Evolutionary conservation across 92 coral and sea anemone genomes (phyloP).

Genomic region (Palythoa grandiflora): DNA sequence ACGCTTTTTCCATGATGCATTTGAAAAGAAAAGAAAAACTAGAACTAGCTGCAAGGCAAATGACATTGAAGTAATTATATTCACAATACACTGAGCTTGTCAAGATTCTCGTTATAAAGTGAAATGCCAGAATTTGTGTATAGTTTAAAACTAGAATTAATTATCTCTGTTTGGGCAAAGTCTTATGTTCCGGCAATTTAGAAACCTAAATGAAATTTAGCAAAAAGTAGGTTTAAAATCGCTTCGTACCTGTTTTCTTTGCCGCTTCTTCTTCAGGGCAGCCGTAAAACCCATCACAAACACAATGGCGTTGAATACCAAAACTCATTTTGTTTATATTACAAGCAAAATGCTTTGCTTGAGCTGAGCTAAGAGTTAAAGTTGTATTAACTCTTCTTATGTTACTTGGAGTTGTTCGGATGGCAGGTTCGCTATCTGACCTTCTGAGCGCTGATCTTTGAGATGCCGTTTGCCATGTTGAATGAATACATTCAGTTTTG

Average conservation of each 20-base stretch:
- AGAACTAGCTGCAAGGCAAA: neutral
- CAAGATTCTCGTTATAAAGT: too few relatives aligned
- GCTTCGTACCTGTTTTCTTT: slow-evolving; percentile 26
- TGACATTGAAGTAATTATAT: neutral
- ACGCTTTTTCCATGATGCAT: neutral
- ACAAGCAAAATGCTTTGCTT: slow-evolving; percentile 36
- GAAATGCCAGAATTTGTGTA: too few relatives aligned
- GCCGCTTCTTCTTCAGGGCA: slow-evolving; percentile 40
- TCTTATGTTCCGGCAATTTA: neutral
- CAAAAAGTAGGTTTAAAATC: neutral
- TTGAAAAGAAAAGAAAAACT: neutral
- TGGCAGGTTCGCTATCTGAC: slow-evolving; percentile 40
- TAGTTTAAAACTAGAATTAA: too few relatives aligned
- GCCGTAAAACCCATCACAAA: slow-evolving; percentile 40
- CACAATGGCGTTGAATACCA: slow-evolving; percentile 24
- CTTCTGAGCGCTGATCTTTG: slow-evolving; percentile 24
- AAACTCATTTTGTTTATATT: slow-evolving; percentile 49
- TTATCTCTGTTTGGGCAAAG: neutral
- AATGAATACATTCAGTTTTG: neutral
- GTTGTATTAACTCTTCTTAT: slow-evolving; percentile 14
- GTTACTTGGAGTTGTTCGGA: slow-evolving; percentile 5
- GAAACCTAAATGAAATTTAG: neutral
- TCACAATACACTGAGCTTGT: too few relatives aligned
- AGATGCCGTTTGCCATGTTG: slow-evolving; percentile 6
- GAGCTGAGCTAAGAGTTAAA: slow-evolving; percentile 40